Evolutionary conservation across 1,140 invertebrate genomes (phyloP), one percentile per base, ranked within the genome.

Genomic region (Carcinoscorpius rotundicauda): DNA sequence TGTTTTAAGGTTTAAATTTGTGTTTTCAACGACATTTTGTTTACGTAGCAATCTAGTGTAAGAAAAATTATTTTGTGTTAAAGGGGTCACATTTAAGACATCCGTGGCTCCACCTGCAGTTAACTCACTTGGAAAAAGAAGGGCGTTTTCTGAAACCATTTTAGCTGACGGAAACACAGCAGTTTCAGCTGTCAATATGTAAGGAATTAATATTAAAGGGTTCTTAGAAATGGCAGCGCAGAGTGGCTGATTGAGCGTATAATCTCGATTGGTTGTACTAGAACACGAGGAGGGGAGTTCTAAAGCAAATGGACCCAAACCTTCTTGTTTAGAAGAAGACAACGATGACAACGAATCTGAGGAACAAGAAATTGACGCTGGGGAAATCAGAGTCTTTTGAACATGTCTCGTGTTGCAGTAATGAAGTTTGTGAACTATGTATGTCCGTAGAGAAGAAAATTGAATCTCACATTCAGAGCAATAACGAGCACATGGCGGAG

Each of bases 401-500:
- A 83, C 80, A 72, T 93, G 89, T 70, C 92, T 82, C 1, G 90
- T 92, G 71, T 88, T 89, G 76, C 94, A 98, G 76, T 98, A 98
- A 74, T 92, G 88, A 64, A 87, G 84, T 77, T 97, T 97, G 78
- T 98, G 94, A n/a, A 93, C 93, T 59, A 73, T 49, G 76, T 85
- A 97, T 0, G 93, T 97, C 76, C 93, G 93, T 50, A 89, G 79
- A 0, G 91, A 93, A 67, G 86, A 82, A 72, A 86, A 85, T 73
- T 91, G 86, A 69, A 98, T 97, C 78, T 97, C 93, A 80, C 94
- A 98, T 74, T 97, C 89, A 60, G 87, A 82, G 76, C 94, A 97
- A 75, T 95, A 97, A 65, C 91, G 78, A 29, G 29, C 29, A 29
- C 29, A 29, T 29, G 29, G 29, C 2, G 29, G 29, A 29, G 29